Evolutionary conservation across 2,888 invertebrate genomes (phyloP).

Genomic region (Cerceris rybyensis): DNA sequence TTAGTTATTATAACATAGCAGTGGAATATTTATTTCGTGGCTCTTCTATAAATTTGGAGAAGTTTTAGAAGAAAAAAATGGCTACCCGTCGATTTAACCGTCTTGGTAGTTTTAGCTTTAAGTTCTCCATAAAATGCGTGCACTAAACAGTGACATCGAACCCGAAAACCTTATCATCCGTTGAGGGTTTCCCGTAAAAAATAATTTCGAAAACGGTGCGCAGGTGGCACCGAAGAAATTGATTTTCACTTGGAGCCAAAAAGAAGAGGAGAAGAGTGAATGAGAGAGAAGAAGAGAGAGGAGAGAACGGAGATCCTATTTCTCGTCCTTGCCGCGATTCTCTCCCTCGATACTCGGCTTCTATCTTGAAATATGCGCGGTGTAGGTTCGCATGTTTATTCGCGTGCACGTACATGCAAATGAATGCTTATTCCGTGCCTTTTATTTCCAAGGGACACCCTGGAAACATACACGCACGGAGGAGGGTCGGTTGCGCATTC

Average conservation of each 20-base stretch:
- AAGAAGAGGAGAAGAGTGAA: slow-evolving; percentile 4
- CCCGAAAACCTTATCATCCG: background rate
- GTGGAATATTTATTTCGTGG: too few relatives aligned
- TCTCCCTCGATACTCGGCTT: slow-evolving; percentile 9
- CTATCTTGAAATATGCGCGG: slow-evolving; percentile 40
- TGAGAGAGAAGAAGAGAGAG: too few relatives aligned
- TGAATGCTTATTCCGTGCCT: slow-evolving; percentile 32
- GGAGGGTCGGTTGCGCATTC: background rate
- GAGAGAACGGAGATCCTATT: background rate
- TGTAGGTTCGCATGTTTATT: slow-evolving; percentile 39
- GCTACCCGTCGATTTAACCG: too few relatives aligned
- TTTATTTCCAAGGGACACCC: slow-evolving; percentile 35
- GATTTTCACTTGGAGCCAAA: slow-evolving; percentile 35
- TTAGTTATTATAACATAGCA: too few relatives aligned
- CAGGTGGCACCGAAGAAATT: slow-evolving; percentile 45
- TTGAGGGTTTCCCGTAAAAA: slow-evolving; percentile 5
- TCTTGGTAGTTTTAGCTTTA: too few relatives aligned
- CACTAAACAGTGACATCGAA: too few relatives aligned
- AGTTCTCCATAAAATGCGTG: too few relatives aligned
- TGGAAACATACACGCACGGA: background rate
- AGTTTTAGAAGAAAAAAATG: too few relatives aligned
- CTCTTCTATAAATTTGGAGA: too few relatives aligned
- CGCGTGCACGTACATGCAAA: slow-evolving; percentile 52
- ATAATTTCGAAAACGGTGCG: slow-evolving; percentile 28
- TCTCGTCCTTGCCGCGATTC: background rate